These are phyloP conservation scores for Acromyrmex charruanus DNA, from an alignment of 1,140 invertebrate species.

Conservation along the genomic window DNA sequence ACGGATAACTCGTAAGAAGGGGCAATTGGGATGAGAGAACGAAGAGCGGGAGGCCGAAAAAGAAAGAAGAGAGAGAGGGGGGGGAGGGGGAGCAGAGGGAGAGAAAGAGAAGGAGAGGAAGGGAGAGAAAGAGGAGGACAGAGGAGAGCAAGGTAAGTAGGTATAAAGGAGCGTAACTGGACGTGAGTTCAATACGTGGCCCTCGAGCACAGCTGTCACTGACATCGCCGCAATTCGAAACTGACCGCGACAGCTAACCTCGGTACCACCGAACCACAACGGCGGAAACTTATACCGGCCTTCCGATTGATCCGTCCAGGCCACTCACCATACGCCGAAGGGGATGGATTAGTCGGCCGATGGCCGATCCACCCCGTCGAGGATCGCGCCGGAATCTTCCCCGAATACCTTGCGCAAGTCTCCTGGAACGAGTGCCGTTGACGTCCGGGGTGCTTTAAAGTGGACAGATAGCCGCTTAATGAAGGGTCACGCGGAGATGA, in stretches of 20 bases:
- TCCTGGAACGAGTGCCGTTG: constrained; percentile 44
- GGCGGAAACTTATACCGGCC: constrained; percentile 85
- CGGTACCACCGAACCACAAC: constrained; percentile 81
- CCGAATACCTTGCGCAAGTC: constrained; percentile 36
- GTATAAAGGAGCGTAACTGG: constrained; percentile 85
- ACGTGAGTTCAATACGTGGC: constrained; percentile 85
- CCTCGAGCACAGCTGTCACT: constrained; percentile 85
- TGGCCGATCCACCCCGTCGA: constrained; percentile 44
- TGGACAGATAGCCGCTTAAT: constrained; percentile 51
- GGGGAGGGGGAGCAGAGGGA: background rate
- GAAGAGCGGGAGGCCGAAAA: constrained; percentile 46
- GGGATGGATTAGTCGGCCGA: constrained; percentile 82
- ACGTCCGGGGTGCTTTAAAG: constrained; percentile 42
- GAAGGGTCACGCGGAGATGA: constrained; percentile 21
- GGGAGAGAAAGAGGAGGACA: constrained; percentile 33
- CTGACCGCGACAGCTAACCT: constrained; percentile 85
- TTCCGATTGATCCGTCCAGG: constrained; percentile 86
- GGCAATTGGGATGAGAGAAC: constrained; percentile 48
- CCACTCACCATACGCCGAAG: constrained; percentile 85
- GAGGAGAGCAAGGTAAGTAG: constrained; percentile 80
- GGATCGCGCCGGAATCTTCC: constrained; percentile 46
- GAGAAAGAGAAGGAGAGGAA: background rate
- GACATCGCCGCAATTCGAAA: constrained; percentile 86
- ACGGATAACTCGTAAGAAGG: constrained; percentile 14
- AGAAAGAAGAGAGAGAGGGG: constrained; percentile 19